Evolutionary conservation across 1,140 invertebrate species (phyloP).

Genomic region (Drosophila eugracilis): DNA sequence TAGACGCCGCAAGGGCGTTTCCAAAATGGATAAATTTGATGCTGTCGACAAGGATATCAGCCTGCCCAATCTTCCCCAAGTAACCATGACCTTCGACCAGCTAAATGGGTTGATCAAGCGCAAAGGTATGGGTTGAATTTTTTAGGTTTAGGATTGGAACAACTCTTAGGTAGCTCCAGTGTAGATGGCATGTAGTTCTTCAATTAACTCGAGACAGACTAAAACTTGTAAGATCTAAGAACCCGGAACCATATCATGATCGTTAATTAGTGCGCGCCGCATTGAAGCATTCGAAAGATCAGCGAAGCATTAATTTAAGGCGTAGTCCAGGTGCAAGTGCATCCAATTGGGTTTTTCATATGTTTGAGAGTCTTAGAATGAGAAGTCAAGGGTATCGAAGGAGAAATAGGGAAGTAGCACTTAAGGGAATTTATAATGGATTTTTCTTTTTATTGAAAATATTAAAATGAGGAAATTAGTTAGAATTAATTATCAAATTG

Average conservation of each 20-base stretch:
- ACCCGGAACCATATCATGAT: constrained; percentile 47
- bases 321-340: constrained; percentile 21
- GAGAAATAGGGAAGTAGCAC: neutral
- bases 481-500: too few relatives aligned
- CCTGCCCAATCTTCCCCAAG: constrained; percentile 25
- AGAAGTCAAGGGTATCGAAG: constrained; percentile 30
- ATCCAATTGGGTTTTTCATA: constrained; percentile 17
- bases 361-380: neutral
- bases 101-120: constrained; percentile 62
- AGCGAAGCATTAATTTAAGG: constrained; percentile 54
- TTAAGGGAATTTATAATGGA: neutral
- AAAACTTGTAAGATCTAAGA: constrained; percentile 36
- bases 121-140: constrained; percentile 50
- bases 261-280: constrained; percentile 52
- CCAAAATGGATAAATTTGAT: constrained; percentile 26
- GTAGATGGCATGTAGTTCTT: constrained; percentile 33
- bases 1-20: constrained; percentile 2
- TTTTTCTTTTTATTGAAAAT: too few relatives aligned
- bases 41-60: constrained; percentile 9
- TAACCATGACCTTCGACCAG: constrained; percentile 61
- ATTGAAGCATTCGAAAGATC: constrained; percentile 34
- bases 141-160: neutral
- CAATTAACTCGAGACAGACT: constrained; percentile 42
- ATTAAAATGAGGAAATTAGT: too few relatives aligned
- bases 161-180: constrained; percentile 3